Evolutionary conservation across 2,113 vertebrate species (phyloP).

Genomic region (Eira barbara): DNA sequence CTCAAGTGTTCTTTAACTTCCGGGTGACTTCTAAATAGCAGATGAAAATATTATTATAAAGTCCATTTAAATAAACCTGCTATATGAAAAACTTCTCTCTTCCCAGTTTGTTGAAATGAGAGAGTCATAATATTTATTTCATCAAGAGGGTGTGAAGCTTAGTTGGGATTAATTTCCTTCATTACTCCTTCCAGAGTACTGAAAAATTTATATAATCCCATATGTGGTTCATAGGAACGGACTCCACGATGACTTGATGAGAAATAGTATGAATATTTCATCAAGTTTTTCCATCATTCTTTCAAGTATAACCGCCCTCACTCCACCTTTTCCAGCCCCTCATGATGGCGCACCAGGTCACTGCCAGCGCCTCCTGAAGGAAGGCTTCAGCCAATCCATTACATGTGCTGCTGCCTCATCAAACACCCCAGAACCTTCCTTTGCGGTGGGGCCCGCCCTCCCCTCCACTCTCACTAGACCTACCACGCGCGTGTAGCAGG

Average conservation of each 20-base stretch:
- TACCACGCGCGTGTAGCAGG: neutral
- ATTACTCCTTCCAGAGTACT: slow-evolving; percentile 51
- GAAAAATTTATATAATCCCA: slow-evolving; percentile 58
- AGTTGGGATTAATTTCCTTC: slow-evolving; percentile 63
- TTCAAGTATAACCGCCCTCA: neutral
- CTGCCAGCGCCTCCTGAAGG: neutral
- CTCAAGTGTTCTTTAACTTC: neutral
- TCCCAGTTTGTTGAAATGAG: slow-evolving; percentile 64
- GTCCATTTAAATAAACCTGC: slow-evolving; percentile 60
- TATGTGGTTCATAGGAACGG: slow-evolving; percentile 19
- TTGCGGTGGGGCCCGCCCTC: rapidly evolving
- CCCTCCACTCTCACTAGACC: neutral
- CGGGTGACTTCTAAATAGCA: slow-evolving; percentile 30
- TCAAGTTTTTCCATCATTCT: neutral
- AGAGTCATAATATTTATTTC: slow-evolving; percentile 70
- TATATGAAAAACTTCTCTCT: slow-evolving; percentile 45
- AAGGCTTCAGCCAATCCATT: neutral
- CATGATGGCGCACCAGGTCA: neutral
- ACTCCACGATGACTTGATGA: slow-evolving; percentile 17
- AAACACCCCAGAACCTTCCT: neutral
- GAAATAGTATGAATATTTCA: slow-evolving; percentile 35
- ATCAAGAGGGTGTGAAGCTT: slow-evolving; percentile 50
- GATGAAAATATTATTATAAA: slow-evolving; percentile 61
- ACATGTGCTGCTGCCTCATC: neutral
- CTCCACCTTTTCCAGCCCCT: neutral